Base-by-base conservation (phyloP, 2,888 invertebrate genomes). In the Eilema sororculum region DNA sequence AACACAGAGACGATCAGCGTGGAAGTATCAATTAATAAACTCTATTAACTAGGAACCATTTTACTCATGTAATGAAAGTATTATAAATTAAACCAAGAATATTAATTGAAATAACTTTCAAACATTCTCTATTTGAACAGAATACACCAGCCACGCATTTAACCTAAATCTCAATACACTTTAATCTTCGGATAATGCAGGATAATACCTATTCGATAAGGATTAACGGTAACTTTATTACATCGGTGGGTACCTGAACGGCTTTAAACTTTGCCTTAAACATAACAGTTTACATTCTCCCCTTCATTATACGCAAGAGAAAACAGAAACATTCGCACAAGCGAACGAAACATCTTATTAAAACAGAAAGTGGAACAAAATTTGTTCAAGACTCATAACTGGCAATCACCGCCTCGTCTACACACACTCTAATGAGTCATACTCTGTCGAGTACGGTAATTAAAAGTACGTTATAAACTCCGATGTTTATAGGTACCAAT, bases 191-290 rank as follows among this genome's bases (percentile, higher is more conserved):
- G 69, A 78, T 80, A 81, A 79, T 79, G 78, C 70, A 74, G 80
- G 78, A 74, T 80, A 81, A 81, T 72, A 78, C 78, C 75, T 75
- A 78, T 81, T 79, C 78, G 76, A 78, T 79, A 72, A 81, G 80
- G 82, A 80, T 81, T 81, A 81, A 74, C 68, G 76, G 65, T 74
- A 76, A 81, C 75, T 75, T 81, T 81, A 81, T 79, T 81, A 79
- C 69, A 72, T 67, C 59, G 73, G 61, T 76, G 73, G 68, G 75
- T 79, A 81, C 77, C 77, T 76, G 75, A 72, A 75, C 71, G 75
- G 67, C 65, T 79, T 59, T 79, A 79, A 79, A 77, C 72, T 70
- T 71, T 57, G 37, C 62, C 41, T 62, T 61, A 62, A 67, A 69
- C 69, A 69, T 68, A 68, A 41, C 73, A 67, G 61, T 64, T 56